Base-by-base conservation (phyloP, 2,888 invertebrate species). In the Cheilosia urbana region DNA sequence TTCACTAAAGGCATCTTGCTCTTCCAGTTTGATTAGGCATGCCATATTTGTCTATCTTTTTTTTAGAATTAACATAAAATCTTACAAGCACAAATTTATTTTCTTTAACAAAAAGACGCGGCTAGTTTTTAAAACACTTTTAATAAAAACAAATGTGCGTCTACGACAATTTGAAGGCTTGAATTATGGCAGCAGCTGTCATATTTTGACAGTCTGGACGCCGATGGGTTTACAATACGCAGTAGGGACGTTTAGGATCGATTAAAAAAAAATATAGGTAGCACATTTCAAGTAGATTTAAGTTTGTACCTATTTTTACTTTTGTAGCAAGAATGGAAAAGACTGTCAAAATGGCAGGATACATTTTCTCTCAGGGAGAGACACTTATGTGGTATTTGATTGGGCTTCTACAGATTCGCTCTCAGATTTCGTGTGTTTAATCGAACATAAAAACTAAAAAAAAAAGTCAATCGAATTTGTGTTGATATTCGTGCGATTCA, bases 111-210 rank as follows among this genome's bases (percentile, higher is more conserved):
- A 66, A 75, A 75, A 66, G 49, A 76, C 76, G 68, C 76, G 68
- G 65, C 27, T 66, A 60, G 51, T 30, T 66, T 51, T 66, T 42
- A 17, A 66, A 57, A 60, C 15, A 4, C 1, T 42, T 27, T 49
- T 13, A 42, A 40, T 63, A 13, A 63, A 62, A 78, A 71, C 63
- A 63, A 78, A 62, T 77, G 60, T 77, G 72, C 17, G 21, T 30
- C n/a, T 34, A n/a, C 55, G 68, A 71, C 47, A 11, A 27, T 37
- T 63, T 62, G 45, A 6, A 62, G 53, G 77, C 77, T 69, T 69
- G 76, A 68, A 62, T 7, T 17, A 30, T 69, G 69, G 40, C 40
- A 69, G 53, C 19, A 69, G 53, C 19, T 71, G 78, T 71, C 69
- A 71, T 21, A 9, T 15, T 34, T 15, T 57, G 75, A n/a, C 47